Conservation (phyloP, 2,888 invertebrate species). For the Drosophila prolongata region DNA sequence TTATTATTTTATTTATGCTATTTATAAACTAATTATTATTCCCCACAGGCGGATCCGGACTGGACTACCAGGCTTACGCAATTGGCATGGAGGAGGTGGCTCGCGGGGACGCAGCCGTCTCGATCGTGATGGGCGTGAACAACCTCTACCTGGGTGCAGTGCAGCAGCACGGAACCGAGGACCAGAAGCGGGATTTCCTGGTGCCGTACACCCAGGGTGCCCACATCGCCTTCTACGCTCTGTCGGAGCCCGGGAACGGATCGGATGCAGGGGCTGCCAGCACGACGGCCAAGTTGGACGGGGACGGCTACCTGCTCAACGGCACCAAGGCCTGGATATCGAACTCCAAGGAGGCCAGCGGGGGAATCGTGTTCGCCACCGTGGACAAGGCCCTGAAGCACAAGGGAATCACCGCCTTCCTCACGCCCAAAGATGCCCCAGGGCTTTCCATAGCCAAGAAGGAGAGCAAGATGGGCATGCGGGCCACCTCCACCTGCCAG, state of each 20-base stretch:
- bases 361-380: constrained; percentile 93
- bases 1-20: neutral
- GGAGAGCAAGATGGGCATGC: constrained; percentile 95
- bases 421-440: constrained; percentile 91
- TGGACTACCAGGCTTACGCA: constrained; percentile 95
- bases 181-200: constrained; percentile 92
- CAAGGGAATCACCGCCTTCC: constrained; percentile 93
- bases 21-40: neutral
- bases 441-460: constrained; percentile 95
- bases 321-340: constrained; percentile 98
- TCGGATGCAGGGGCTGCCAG: constrained; percentile 98
- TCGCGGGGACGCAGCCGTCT: constrained; percentile 94
- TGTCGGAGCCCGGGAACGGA: constrained; percentile 96
- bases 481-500: constrained; percentile 93
- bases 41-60: constrained; percentile 89
- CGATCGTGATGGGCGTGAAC: constrained; percentile 96
- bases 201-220: constrained; percentile 89
- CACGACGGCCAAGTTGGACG: constrained; percentile 90
- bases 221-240: constrained; percentile 95
- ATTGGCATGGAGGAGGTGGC: constrained; percentile 97
- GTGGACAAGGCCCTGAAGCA: constrained; percentile 91
- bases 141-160: constrained; percentile 95
- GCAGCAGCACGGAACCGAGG: constrained; percentile 89
- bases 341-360: constrained; percentile 93
- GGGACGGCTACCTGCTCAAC: constrained; percentile 89